phyloP scores from a whole-genome alignment of 1,140 invertebrate genomes.

The Arion vulgaris region DNA sequence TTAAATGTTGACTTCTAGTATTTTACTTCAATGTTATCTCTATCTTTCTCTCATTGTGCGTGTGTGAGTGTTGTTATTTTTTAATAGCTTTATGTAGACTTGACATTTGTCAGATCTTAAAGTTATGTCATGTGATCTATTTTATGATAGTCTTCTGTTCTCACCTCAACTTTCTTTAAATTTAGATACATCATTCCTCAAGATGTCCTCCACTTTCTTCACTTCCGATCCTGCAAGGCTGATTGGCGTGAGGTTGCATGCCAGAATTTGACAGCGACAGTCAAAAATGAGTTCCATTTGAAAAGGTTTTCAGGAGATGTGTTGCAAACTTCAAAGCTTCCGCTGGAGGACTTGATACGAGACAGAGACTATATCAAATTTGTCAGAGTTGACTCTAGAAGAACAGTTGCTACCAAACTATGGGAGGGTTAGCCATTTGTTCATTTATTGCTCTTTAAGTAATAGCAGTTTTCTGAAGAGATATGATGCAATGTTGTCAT shows the following conservation, averaged over 20 bases:
- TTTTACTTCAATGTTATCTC: too few relatives aligned
- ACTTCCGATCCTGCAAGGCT: conserved; percentile 25
- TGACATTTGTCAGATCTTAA: too few relatives aligned
- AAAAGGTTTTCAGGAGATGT: background rate
- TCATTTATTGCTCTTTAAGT: too few relatives aligned
- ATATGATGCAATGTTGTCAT: too few relatives aligned
- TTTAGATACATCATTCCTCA: conserved; percentile 12
- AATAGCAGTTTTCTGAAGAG: too few relatives aligned
- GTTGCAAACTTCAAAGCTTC: conserved; percentile 2
- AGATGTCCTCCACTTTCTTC: conserved; percentile 12
- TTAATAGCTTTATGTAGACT: too few relatives aligned
- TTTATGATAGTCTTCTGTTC: too few relatives aligned
- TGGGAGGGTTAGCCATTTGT: background rate
- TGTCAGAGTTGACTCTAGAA: background rate
- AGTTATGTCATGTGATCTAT: too few relatives aligned
- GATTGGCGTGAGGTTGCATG: background rate
- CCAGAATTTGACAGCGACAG: conserved; percentile 15
- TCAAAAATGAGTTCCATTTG: background rate
- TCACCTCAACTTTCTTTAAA: background rate
- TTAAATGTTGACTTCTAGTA: too few relatives aligned
- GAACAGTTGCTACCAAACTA: background rate
- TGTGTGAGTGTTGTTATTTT: too few relatives aligned
- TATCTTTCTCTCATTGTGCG: too few relatives aligned
- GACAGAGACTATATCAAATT: background rate
- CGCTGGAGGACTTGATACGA: conserved; percentile 9